These are phyloP conservation scores for Limnephilus rhombicus DNA, from an alignment of 2,888 invertebrate species.

Conservation along the genomic window DNA sequence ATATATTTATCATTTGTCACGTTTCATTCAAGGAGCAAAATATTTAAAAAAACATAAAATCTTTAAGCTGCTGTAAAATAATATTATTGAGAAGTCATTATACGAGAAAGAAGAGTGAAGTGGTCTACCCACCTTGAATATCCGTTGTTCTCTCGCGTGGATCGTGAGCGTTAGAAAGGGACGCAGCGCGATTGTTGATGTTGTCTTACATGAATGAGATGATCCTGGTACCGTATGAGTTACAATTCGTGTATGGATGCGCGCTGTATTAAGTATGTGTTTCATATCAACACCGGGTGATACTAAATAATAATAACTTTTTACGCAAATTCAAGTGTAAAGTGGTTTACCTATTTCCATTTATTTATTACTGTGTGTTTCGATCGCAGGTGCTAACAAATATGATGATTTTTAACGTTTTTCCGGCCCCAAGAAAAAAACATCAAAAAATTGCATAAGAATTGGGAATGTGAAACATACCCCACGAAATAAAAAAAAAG, in stretches of 20 bases:
- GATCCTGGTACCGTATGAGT: slow-evolving; percentile 60
- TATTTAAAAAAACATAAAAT: not conserved
- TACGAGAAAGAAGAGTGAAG: slow-evolving; percentile 19
- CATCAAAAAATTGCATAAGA: too few species aligned
- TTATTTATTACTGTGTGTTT: not conserved
- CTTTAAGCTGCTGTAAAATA: not conserved
- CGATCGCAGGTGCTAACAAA: not conserved
- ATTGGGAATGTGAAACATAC: too few species aligned
- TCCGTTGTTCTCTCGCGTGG: slow-evolving; percentile 48
- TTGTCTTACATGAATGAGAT: slow-evolving; percentile 62
- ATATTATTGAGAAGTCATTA: not conserved
- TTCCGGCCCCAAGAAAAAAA: too few species aligned
- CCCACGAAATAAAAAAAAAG: too few species aligned
- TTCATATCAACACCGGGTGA: slow-evolving; percentile 58
- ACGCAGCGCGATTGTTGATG: slow-evolving; percentile 52
- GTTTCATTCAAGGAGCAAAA: not conserved
- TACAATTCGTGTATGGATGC: slow-evolving; percentile 57
- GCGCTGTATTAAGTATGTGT: slow-evolving; percentile 57
- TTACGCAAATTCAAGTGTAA: not conserved
- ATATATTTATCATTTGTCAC: not conserved
- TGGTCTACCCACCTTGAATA: not conserved
- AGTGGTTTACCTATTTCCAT: not conserved
- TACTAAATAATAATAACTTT: not conserved
- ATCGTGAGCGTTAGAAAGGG: slow-evolving; percentile 51
- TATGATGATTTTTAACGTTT: too few species aligned